Base-by-base conservation (phyloP, 2,797 vertebrate species). In the Chelmon rostratus region DNA sequence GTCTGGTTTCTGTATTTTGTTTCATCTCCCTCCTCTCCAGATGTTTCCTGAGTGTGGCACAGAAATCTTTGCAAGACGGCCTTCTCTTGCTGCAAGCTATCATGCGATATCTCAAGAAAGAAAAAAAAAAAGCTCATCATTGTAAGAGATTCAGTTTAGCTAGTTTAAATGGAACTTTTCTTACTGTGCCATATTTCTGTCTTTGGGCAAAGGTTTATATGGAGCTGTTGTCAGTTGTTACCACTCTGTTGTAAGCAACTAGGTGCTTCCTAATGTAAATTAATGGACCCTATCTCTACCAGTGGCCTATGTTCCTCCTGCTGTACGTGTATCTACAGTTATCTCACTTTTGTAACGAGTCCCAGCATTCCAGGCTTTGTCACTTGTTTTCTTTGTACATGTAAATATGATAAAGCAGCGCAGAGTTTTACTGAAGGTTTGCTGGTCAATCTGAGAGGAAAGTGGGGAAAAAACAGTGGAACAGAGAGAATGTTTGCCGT, bases 221-320 rank as follows among this genome's bases (percentile, higher is more conserved):
- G 82, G 96, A 97, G 96, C 97, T 96, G 96, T 96, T 94, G 94
- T 97, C 96, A 97, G 96, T 97, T 96, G 96, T 96, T 96, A 96
- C 96, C 96, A 97, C 96, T 97, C 95, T 93, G 95, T 96, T 96
- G 95, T 96, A 96, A 97, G 95, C 96, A 96, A 95, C 96, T 95
- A 96, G 96, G 96, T 97, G 96, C 96, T 97, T 97, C 96, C 96
- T 96, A 93, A 96, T 97, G 97, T 97, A 96, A 95, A 91, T 95
- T 58, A 95, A 95, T 95, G 96, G 97, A 98, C 96, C 95, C 91
- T 96, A 94, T 96, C 96, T 94, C 91, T 94, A 96, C 96, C 96
- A 97, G 97, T 98, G 97, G 97, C 97, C 96, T 98, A 89, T 83
- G 91, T 93, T 93, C 92, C 86, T 96, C 96, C 96, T 96, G 96